These are phyloP conservation scores for Furcifer pardalis DNA, from an alignment of 2,797 vertebrate genomes.

Conservation along the genomic window DNA sequence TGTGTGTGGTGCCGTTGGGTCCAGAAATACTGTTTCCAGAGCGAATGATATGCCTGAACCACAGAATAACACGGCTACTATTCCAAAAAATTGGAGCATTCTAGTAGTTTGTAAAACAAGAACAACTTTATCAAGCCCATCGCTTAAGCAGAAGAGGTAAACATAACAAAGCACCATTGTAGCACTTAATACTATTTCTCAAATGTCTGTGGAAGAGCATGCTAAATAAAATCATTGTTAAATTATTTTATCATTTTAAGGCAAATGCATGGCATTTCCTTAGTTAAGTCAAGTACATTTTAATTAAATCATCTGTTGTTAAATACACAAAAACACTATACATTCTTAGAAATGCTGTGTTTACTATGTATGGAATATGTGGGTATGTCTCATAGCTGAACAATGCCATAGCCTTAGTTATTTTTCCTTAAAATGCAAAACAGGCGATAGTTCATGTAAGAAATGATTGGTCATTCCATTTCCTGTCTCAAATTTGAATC, in stretches of 20 bases:
- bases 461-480: slow-evolving; percentile 36
- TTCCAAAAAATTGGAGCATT: too few relatives aligned
- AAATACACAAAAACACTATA: slow-evolving; percentile 16
- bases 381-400: slow-evolving; percentile 17
- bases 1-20: too few relatives aligned
- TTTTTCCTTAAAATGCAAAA: slow-evolving; percentile 44
- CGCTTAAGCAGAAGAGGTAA: slow-evolving; percentile 40
- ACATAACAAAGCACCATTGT: slow-evolving; percentile 43
- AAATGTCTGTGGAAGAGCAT: neutral
- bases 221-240: slow-evolving; percentile 44
- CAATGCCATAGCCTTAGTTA: slow-evolving; percentile 46
- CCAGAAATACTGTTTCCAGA: too few relatives aligned
- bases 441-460: slow-evolving; percentile 11
- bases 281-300: slow-evolving; percentile 19
- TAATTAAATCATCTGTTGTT: slow-evolving; percentile 12
- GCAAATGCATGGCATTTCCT: slow-evolving; percentile 53
- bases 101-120: too few relatives aligned
- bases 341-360: neutral
- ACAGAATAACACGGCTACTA: too few relatives aligned
- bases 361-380: neutral
- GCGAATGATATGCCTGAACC: too few relatives aligned
- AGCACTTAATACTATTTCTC: slow-evolving; percentile 27
- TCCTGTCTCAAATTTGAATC: slow-evolving; percentile 31
- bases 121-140: slow-evolving; percentile 25
- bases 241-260: slow-evolving; percentile 64